These are phyloP conservation scores for Echiichthys vipera DNA, from an alignment of 2,797 vertebrate genomes.

Conservation along the genomic window DNA sequence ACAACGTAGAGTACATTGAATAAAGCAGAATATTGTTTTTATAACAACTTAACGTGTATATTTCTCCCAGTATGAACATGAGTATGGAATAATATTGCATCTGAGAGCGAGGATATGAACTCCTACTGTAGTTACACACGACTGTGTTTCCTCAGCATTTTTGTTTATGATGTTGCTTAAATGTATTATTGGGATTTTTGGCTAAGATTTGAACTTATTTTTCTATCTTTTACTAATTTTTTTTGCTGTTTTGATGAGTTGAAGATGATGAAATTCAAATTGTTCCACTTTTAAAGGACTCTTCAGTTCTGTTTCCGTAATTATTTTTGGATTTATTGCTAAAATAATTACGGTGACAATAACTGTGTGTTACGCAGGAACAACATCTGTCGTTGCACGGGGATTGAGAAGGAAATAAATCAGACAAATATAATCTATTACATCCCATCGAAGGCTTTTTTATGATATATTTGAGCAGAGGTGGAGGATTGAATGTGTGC, in stretches of 20 bases:
- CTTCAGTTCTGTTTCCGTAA: background rate
- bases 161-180: conserved; percentile 66
- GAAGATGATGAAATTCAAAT: conserved; percentile 25
- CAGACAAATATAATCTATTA: conserved; percentile 21
- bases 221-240: conserved; percentile 77
- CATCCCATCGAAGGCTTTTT: conserved; percentile 20
- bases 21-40: conserved; percentile 66
- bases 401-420: conserved; percentile 35
- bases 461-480: conserved; percentile 29
- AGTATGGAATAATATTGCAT: conserved; percentile 73
- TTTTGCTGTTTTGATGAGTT: conserved; percentile 50
- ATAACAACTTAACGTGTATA: conserved; percentile 70
- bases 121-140: conserved; percentile 59
- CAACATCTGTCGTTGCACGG: conserved; percentile 46
- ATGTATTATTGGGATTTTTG: conserved; percentile 59
- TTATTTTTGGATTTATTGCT: conserved; percentile 24
- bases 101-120: conserved; percentile 69
- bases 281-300: conserved; percentile 13
- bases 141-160: conserved; percentile 57
- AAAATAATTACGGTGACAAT: conserved; percentile 1
- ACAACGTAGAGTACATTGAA: conserved; percentile 49
- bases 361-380: conserved; percentile 11
- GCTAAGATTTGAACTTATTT: conserved; percentile 77
- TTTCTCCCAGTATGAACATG: conserved; percentile 76
- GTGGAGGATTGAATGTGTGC: conserved; percentile 11